A percentile compares a stretch with the other conserved stretches of the same genome.
Evolutionary conservation across 2,888 invertebrate genomes (phyloP).

Genomic region (Catotricha subobsoleta): DNA sequence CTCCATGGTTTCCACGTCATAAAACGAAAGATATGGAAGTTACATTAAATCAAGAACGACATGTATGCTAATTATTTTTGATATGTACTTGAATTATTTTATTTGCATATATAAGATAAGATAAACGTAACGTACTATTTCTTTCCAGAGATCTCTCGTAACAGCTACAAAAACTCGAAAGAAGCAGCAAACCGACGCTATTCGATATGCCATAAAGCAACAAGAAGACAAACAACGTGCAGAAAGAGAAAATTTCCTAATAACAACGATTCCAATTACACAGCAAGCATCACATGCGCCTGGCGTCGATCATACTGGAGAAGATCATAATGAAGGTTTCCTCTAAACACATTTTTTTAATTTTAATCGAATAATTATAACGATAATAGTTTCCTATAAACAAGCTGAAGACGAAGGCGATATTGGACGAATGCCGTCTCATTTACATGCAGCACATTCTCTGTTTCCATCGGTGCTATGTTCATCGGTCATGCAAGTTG

Average conservation of each 20-base stretch:
- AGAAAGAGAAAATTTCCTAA: slow-evolving; percentile 88
- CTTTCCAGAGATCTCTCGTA: slow-evolving; percentile 71
- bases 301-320: slow-evolving; percentile 67
- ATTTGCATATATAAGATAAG: slow-evolving; percentile 13
- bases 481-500: slow-evolving; percentile 87
- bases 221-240: slow-evolving; percentile 89
- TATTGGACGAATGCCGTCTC: slow-evolving; percentile 55
- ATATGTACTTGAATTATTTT: slow-evolving; percentile 4
- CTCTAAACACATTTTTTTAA: slow-evolving; percentile 1
- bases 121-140: no score
- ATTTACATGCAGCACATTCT: slow-evolving; percentile 81
- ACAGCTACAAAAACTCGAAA: slow-evolving; percentile 97
- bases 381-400: no score
- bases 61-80: no score
- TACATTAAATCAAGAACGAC: slow-evolving; percentile 92
- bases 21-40: slow-evolving; percentile 99
- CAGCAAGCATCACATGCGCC: slow-evolving; percentile 94
- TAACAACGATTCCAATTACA: slow-evolving; percentile 89
- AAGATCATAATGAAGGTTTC: slow-evolving; percentile 69
- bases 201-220: slow-evolving; percentile 84
- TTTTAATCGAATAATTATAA: no score
- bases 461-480: slow-evolving; percentile 94
- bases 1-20: slow-evolving; percentile 96
- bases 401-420: slow-evolving; percentile 40
- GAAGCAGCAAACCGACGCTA: slow-evolving; percentile 97